Percentiles rank a stretch among this genome's conserved stretches.
Conservation (phyloP, 2,797 vertebrate species). For the Sebastes minor region DNA sequence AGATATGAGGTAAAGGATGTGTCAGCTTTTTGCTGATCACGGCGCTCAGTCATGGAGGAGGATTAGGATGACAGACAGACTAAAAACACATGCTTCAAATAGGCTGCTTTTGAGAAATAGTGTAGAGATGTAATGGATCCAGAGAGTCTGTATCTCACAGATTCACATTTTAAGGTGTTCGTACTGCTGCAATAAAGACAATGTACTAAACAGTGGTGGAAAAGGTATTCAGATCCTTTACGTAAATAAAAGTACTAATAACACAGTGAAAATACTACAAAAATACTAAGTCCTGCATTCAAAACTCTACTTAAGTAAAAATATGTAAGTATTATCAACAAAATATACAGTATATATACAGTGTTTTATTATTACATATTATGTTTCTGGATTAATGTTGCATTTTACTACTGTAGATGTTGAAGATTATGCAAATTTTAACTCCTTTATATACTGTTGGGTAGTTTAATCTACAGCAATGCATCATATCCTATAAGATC, state of each 20-base stretch:
- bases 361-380: too few species aligned
- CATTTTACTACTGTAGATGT: too few species aligned
- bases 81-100: slow-evolving; percentile 3
- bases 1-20: not conserved
- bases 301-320: too few species aligned
- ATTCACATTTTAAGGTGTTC: not conserved
- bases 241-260: too few species aligned
- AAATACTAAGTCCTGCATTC: too few species aligned
- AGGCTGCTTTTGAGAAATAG: not conserved
- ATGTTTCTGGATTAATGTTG: too few species aligned
- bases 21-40: slow-evolving; percentile 6
- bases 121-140: not conserved
- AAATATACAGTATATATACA: too few species aligned
- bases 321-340: accelerated
- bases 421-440: too few species aligned
- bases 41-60: not conserved
- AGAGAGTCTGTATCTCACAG: not conserved
- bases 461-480: too few species aligned
- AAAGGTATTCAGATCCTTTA: accelerated
- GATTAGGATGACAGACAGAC: slow-evolving; percentile 8
- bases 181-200: not conserved
- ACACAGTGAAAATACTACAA: too few species aligned
- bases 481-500: too few species aligned
- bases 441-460: too few species aligned
- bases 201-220: not conserved